These are phyloP conservation scores for Ormyrus labotus DNA, from an alignment of 2,888 invertebrate species.

Conservation along the genomic window DNA sequence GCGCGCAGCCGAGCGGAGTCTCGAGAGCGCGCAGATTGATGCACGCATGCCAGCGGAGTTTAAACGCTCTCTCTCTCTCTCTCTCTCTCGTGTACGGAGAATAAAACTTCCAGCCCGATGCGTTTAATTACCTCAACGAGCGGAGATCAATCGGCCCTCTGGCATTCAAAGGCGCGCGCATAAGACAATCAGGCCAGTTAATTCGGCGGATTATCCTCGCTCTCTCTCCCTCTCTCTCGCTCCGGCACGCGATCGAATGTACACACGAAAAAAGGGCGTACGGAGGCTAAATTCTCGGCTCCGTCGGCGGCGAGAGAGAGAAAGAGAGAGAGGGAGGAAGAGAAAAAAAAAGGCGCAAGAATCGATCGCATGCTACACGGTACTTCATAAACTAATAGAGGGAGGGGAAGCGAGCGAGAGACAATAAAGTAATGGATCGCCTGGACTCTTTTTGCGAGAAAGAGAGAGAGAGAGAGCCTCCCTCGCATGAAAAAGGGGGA, in stretches of 20 bases:
- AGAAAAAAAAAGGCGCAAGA: not conserved
- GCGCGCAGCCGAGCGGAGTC: too few relatives aligned
- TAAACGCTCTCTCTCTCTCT: too few relatives aligned
- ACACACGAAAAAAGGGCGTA: not conserved
- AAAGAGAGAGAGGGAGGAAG: not conserved
- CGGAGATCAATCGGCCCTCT: too few relatives aligned
- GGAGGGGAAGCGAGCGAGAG: constrained; percentile 28
- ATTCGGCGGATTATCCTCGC: not conserved
- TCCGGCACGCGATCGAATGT: too few relatives aligned
- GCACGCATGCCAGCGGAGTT: too few relatives aligned
- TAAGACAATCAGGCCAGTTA: constrained; percentile 4
- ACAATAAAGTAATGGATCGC: constrained; percentile 57
- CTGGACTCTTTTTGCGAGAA: constrained; percentile 34
- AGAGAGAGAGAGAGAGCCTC: not conserved
- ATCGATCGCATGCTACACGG: constrained; percentile 47
- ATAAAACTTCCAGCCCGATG: too few relatives aligned
- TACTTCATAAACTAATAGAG: constrained; percentile 58
- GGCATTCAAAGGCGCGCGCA: not conserved
- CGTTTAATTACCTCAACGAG: too few relatives aligned
- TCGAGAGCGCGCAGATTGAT: too few relatives aligned
- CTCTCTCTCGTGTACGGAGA: too few relatives aligned
- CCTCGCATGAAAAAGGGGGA: constrained; percentile 48
- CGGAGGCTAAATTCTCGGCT: not conserved
- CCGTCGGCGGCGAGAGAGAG: not conserved
- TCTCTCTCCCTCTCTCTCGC: too few relatives aligned